These are phyloP conservation scores for Spongia lamella DNA, from an alignment of 37 sponge, comb jelly and placozoan species.

Conservation along the genomic window DNA sequence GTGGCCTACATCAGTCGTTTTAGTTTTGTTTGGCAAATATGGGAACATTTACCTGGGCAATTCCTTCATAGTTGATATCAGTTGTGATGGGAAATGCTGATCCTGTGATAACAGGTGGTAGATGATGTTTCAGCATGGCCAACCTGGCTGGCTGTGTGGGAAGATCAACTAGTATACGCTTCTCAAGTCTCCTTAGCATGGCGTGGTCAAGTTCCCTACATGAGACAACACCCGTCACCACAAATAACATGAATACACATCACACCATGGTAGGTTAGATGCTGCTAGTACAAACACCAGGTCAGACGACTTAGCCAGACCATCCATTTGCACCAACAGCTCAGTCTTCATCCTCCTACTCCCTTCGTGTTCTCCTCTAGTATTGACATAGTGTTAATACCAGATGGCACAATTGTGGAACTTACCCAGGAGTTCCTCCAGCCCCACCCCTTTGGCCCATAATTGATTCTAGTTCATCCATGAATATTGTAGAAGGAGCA, in stretches of 20 bases:
- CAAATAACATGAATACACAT: background rate
- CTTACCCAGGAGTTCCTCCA: constrained; percentile 65
- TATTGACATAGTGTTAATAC: background rate
- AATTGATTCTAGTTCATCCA: constrained; percentile 98
- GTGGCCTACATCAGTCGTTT: constrained; percentile 50
- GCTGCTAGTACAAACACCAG: constrained; percentile 95
- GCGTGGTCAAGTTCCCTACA: constrained; percentile 94
- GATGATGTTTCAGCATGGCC: constrained; percentile 88
- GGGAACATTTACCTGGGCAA: constrained; percentile 70
- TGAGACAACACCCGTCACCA: background rate
- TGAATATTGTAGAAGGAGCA: constrained; percentile 98
- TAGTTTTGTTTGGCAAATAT: background rate
- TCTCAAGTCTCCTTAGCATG: constrained; percentile 96
- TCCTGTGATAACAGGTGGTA: constrained; percentile 70
- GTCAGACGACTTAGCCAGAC: constrained; percentile 87
- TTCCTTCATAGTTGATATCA: constrained; percentile 76
- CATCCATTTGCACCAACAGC: constrained; percentile 98
- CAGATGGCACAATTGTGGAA: background rate
- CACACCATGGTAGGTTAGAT: constrained; percentile 94
- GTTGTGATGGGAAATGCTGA: constrained; percentile 68
- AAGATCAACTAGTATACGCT: constrained; percentile 93
- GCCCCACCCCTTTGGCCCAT: constrained; percentile 86
- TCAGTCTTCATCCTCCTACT: constrained; percentile 97
- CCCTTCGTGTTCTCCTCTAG: constrained; percentile 92
- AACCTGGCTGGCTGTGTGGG: constrained; percentile 69